A percentile compares a stretch with the other conserved stretches of the same genome.
These are phyloP conservation scores for Coregonus ussuriensis DNA, from an alignment of 2,797 vertebrate genomes.

Conservation along the genomic window DNA sequence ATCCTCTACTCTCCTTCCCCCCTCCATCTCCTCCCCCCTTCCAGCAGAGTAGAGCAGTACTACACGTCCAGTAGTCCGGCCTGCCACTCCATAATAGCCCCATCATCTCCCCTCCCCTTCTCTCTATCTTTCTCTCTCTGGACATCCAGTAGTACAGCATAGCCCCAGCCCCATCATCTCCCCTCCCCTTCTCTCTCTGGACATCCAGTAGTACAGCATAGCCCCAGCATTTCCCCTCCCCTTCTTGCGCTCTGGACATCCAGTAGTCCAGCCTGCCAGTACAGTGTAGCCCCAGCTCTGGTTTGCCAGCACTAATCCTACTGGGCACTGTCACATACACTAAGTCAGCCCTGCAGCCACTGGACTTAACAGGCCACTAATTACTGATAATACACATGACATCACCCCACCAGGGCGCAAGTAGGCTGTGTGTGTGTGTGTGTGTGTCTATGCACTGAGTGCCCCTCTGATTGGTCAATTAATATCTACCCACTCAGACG, in stretches of 20 bases:
- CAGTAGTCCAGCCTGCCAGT: conserved; percentile 22
- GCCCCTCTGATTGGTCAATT: conserved; percentile 57
- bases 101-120: too few relatives aligned
- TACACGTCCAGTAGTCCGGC: too few relatives aligned
- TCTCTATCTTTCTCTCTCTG: too few relatives aligned
- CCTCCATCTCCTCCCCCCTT: too few relatives aligned
- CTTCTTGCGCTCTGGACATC: not conserved
- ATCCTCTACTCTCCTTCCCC: too few relatives aligned
- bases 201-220: too few relatives aligned
- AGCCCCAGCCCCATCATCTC: conserved; percentile 10
- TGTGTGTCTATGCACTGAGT: conserved; percentile 30
- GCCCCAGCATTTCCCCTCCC: too few relatives aligned
- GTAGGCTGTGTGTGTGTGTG: conserved; percentile 17
- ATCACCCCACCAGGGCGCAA: conserved; percentile 32
- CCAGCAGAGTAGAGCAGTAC: too few relatives aligned
- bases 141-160: too few relatives aligned
- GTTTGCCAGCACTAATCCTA: conserved; percentile 45
- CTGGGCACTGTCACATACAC: conserved; percentile 59
- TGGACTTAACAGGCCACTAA: conserved; percentile 56
- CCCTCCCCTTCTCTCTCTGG: not conserved
- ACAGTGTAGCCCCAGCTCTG: conserved; percentile 25
- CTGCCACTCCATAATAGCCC: too few relatives aligned
- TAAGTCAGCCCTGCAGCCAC: conserved; percentile 38
- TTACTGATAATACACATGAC: conserved; percentile 53
- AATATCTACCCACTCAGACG: conserved; percentile 57